Percentiles rank a stretch among this genome's conserved stretches.
These are phyloP conservation scores for Neopipo cinnamomea DNA, from an alignment of 2,113 vertebrate species.

Conservation along the genomic window DNA sequence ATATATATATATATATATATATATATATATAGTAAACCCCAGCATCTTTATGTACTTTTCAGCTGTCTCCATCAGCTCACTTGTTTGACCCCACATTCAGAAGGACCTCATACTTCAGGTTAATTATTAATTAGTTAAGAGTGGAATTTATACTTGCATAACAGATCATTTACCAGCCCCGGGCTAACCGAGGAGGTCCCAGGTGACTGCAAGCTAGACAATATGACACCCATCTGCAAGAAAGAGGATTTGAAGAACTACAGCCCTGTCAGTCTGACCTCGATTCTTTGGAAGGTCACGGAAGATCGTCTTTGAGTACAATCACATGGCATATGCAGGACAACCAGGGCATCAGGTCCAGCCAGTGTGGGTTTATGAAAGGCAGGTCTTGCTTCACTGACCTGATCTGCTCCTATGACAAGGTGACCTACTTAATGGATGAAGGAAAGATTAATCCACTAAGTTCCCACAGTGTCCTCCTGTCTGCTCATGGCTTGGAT, in stretches of 20 bases:
- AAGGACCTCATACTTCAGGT: background rate
- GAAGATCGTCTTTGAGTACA: background rate
- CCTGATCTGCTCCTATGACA: background rate
- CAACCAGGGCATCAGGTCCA: background rate
- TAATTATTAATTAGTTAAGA: background rate
- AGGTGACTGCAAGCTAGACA: background rate
- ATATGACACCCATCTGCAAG: rapidly evolving
- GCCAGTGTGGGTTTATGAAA: background rate
- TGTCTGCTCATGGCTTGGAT: background rate
- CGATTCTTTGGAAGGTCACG: rapidly evolving
- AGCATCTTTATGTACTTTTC: background rate
- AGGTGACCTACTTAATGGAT: background rate
- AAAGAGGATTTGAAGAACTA: background rate
- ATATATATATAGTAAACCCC: background rate
- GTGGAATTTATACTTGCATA: background rate
- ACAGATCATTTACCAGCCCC: background rate
- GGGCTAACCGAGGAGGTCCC: background rate
- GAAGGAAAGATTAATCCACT: background rate
- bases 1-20: background rate
- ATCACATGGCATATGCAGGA: background rate
- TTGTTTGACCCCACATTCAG: background rate
- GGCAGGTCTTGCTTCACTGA: background rate
- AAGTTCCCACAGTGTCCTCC: background rate
- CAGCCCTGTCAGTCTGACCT: background rate
- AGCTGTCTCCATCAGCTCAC: background rate